Conservation (phyloP, 2,888 invertebrate genomes). For the Coelogynopora nodosa region DNA sequence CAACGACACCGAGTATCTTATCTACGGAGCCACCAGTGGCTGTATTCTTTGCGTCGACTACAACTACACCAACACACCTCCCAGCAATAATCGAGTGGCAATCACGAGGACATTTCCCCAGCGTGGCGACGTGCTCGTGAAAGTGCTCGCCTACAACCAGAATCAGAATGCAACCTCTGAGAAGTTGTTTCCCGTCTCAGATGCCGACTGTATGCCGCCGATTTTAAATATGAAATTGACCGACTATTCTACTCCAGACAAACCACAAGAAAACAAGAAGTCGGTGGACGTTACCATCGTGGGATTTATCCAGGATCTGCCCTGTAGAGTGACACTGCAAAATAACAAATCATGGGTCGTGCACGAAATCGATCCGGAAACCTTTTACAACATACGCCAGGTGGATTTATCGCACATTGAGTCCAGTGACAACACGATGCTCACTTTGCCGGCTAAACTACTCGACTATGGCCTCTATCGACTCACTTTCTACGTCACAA, state of each 20-base stretch:
- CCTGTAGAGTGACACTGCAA: slow-evolving; percentile 51
- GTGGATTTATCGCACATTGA: slow-evolving; percentile 34
- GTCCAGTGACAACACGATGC: slow-evolving; percentile 48
- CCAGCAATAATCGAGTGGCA: slow-evolving; percentile 35
- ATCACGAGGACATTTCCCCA: slow-evolving; percentile 39
- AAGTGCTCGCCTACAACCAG: slow-evolving; percentile 39
- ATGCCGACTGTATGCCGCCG: slow-evolving; percentile 37
- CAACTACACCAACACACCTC: slow-evolving; percentile 25
- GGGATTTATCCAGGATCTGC: slow-evolving; percentile 52
- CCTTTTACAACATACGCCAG: neutral
- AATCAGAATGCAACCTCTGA: slow-evolving; percentile 44
- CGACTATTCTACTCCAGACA: neutral
- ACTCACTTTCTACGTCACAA: slow-evolving; percentile 54
- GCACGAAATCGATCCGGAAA: slow-evolving; percentile 34
- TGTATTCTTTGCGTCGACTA: slow-evolving; percentile 21
- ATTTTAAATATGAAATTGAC: slow-evolving; percentile 22
- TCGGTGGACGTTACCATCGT: neutral
- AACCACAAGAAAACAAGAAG: slow-evolving; percentile 45
- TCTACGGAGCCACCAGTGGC: slow-evolving; percentile 33
- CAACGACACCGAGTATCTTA: slow-evolving; percentile 47
- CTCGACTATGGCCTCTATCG: slow-evolving; percentile 58
- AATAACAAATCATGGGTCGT: slow-evolving; percentile 54
- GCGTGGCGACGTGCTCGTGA: slow-evolving; percentile 43
- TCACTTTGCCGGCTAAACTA: slow-evolving; percentile 52
- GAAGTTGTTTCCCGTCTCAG: slow-evolving; percentile 38